Percentiles rank a stretch among this genome's conserved stretches.
Conservation (phyloP, 2,888 invertebrate genomes). For the Drosophila fulvimacula region DNA sequence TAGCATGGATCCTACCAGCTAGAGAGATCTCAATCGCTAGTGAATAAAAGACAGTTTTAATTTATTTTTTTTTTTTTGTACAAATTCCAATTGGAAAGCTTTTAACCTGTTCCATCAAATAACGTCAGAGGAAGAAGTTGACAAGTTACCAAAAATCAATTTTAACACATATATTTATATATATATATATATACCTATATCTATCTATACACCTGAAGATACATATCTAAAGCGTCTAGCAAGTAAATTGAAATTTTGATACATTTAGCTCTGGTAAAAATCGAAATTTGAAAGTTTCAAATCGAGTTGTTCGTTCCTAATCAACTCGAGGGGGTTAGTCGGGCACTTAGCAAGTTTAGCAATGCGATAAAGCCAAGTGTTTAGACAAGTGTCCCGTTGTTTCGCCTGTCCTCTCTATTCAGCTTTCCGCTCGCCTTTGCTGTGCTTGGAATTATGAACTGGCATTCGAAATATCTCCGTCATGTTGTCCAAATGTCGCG, state of each 20-base stretch:
- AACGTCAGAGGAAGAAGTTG: not conserved
- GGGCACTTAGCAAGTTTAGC: not conserved
- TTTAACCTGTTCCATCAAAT: not conserved
- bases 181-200: not conserved
- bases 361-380: constrained; percentile 11
- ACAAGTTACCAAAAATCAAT: not conserved
- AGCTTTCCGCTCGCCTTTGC: not conserved
- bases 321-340: not conserved
- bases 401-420: not conserved
- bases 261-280: not conserved
- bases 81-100: not conserved
- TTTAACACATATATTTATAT: not conserved
- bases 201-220: not conserved
- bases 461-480: constrained; percentile 43
- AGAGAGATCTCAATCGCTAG: not conserved
- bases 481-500: constrained; percentile 44
- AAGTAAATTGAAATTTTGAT: not conserved
- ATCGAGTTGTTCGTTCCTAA: not conserved
- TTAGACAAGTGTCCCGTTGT: constrained; percentile 18
- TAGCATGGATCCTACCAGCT: not conserved
- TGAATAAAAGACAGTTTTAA: too few species aligned
- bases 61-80: not conserved
- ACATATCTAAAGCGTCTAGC: not conserved
- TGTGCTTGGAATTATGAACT: constrained; percentile 34
- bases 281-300: not conserved